Evolutionary conservation across 2,888 invertebrate genomes (phyloP).

Genomic region (Meteorus cinctellus): DNA sequence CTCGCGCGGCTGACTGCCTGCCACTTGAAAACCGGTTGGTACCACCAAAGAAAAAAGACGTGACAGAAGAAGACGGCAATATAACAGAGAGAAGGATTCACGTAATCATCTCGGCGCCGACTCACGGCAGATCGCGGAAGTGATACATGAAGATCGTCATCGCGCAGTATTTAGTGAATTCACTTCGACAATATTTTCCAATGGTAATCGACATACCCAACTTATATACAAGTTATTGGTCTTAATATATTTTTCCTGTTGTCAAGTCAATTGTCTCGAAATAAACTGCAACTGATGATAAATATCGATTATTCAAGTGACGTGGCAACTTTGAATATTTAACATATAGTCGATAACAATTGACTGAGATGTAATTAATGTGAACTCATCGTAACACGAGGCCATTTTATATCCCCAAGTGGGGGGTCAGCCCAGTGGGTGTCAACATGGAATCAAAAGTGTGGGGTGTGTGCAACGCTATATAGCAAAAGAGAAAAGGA

Average conservation of each 20-base stretch:
- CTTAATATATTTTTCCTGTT: not conserved
- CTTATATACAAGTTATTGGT: not conserved
- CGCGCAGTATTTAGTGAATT: constrained; percentile 23
- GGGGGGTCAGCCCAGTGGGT: constrained; percentile 35
- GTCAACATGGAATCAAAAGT: constrained; percentile 27
- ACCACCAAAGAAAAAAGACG: constrained; percentile 4
- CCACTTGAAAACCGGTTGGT: constrained; percentile 31
- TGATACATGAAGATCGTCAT: constrained; percentile 38
- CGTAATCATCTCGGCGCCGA: constrained; percentile 41
- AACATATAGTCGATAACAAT: constrained; percentile 21
- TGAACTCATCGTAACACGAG: constrained; percentile 32
- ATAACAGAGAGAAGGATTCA: constrained; percentile 10
- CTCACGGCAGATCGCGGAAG: constrained; percentile 41
- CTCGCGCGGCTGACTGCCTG: constrained; percentile 14
- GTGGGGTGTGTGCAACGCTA: not conserved
- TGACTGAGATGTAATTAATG: constrained; percentile 36
- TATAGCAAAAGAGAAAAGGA: constrained; percentile 19
- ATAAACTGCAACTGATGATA: not conserved
- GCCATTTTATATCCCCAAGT: constrained; percentile 21
- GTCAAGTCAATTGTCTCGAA: not conserved
- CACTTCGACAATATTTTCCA: not conserved
- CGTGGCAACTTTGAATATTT: not conserved
- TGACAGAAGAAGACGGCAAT: not conserved
- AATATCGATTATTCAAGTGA: constrained; percentile 6
- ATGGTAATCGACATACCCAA: not conserved